These are phyloP conservation scores for Idaea biselata DNA, from an alignment of 2,888 invertebrate genomes.

Conservation along the genomic window DNA sequence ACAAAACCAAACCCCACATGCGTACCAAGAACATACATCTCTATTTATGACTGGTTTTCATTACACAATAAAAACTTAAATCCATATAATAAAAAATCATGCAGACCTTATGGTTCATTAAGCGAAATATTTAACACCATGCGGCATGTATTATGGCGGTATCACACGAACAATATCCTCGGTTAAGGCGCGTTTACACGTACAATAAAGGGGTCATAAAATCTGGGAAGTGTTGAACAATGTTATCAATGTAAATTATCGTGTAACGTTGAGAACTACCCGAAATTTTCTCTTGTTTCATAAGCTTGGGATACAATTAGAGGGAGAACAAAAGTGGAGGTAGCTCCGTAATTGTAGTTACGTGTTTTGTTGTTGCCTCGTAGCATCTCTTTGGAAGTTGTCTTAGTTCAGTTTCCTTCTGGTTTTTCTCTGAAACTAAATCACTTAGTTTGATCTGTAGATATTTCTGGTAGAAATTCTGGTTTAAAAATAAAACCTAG, in stretches of 20 bases:
- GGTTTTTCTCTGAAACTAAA: too few relatives aligned
- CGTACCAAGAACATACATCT: constrained; percentile 10
- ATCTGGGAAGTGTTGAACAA: constrained; percentile 65
- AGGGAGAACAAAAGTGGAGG: background rate
- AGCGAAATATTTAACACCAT: constrained; percentile 27
- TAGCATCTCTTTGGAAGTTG: background rate
- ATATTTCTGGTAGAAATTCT: too few relatives aligned
- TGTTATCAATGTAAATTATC: constrained; percentile 71
- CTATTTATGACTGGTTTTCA: background rate
- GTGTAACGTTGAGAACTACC: constrained; percentile 48
- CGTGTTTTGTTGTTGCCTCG: background rate
- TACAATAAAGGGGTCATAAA: constrained; percentile 59
- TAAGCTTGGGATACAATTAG: constrained; percentile 34
- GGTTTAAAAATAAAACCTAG: too few relatives aligned
- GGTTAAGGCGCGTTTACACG: constrained; percentile 33
- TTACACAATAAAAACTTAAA: constrained; percentile 1
- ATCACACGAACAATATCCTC: constrained; percentile 24
- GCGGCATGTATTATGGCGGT: constrained; percentile 23
- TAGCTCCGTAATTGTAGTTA: background rate
- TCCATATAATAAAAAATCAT: constrained; percentile 1
- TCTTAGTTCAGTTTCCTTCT: background rate
- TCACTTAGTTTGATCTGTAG: too few relatives aligned
- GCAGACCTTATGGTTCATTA: constrained; percentile 24
- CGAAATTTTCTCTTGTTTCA: constrained; percentile 47
- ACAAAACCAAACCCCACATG: background rate